phyloP scores from a whole-genome alignment of 2,888 invertebrate genomes.

The Rhingia rostrata region DNA sequence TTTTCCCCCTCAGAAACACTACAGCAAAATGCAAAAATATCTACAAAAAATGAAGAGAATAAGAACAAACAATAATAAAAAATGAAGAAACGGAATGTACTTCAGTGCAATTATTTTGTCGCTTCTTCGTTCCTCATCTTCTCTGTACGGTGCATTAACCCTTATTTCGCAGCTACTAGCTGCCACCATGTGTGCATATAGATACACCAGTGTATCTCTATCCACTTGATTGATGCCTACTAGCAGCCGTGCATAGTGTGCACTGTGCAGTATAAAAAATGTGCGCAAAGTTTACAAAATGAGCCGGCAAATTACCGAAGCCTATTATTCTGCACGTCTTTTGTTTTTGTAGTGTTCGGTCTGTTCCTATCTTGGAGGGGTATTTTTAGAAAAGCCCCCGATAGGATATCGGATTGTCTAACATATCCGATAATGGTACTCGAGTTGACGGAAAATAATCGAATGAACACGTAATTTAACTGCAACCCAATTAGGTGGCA shows the following conservation, averaged over 20 bases:
- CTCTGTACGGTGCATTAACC: constrained; percentile 56
- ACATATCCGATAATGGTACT: constrained; percentile 8
- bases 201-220: constrained; percentile 31
- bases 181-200: constrained; percentile 24
- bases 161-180: constrained; percentile 50
- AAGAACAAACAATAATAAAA: constrained; percentile 45
- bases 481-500: constrained; percentile 7
- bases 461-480: constrained; percentile 31
- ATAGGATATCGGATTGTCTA: constrained; percentile 28
- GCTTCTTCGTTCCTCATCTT: constrained; percentile 25
- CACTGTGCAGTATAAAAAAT: constrained; percentile 7
- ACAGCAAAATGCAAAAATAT: constrained; percentile 41
- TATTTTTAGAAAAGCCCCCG: constrained; percentile 35
- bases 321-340: constrained; percentile 36
- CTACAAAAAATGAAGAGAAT: constrained; percentile 8
- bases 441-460: neutral
- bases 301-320: constrained; percentile 53
- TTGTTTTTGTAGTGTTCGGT: neutral
- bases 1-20: neutral
- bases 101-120: constrained; percentile 67
- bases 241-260: constrained; percentile 63
- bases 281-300: constrained; percentile 45
- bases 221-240: constrained; percentile 67
- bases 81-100: constrained; percentile 47
- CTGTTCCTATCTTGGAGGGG: neutral